These are phyloP conservation scores for Orchesellides sinensis DNA, from an alignment of 2,888 invertebrate species.

Conservation along the genomic window DNA sequence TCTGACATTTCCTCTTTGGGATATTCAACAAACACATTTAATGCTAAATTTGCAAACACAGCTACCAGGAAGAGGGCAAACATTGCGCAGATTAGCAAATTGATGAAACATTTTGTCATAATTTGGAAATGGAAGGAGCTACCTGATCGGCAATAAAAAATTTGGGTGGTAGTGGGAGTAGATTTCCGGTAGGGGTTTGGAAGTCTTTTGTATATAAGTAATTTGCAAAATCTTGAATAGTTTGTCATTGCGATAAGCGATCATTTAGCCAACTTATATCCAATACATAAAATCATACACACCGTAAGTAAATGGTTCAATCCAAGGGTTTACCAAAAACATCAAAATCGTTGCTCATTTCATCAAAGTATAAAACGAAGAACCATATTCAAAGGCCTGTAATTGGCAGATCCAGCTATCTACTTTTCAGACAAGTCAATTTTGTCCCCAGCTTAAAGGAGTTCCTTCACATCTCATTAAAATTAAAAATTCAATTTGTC, in stretches of 20 bases:
- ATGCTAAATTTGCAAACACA: background rate
- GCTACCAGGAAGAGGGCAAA: background rate
- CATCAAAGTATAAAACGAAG: too few relatives aligned
- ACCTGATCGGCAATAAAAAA: slow-evolving; percentile 1
- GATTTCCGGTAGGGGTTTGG: background rate
- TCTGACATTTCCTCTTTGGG: slow-evolving; percentile 12
- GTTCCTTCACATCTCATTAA: slow-evolving; percentile 45
- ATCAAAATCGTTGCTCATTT: too few relatives aligned
- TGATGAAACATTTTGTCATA: background rate
- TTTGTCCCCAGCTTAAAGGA: too few relatives aligned
- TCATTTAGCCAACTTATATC: background rate
- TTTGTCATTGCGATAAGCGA: background rate
- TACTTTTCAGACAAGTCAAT: too few relatives aligned
- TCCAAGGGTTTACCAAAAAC: too few relatives aligned
- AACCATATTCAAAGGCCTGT: too few relatives aligned
- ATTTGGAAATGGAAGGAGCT: slow-evolving; percentile 13
- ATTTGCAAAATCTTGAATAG: background rate
- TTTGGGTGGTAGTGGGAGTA: background rate
- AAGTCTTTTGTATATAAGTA: background rate
- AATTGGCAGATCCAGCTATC: too few relatives aligned
- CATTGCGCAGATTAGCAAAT: background rate
- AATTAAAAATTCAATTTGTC: slow-evolving; percentile 66
- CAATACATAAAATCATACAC: too few relatives aligned
- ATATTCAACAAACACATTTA: background rate
- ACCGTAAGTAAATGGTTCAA: too few relatives aligned